Base-by-base conservation (phyloP, 1,140 invertebrate species). In the Drosophila tropicalis region DNA sequence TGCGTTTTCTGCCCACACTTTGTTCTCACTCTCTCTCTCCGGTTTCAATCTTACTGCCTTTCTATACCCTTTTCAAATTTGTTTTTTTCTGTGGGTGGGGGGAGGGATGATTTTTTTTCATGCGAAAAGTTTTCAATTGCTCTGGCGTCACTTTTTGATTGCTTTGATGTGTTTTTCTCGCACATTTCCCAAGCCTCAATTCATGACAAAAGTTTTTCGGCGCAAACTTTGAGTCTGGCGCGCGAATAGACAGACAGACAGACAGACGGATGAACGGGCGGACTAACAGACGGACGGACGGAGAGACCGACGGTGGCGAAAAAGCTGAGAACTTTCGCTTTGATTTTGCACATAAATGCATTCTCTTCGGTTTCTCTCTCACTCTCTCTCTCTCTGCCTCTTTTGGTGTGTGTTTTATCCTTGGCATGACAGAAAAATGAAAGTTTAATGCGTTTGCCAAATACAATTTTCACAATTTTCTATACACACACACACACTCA, bases 381-480 rank as follows among this genome's bases (percentile, higher is more conserved):
- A 17, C 44, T 61, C 5, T 56, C 60, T 61, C 5, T 19, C 12
- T 39, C 61, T 67, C 39, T 62, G 47, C 44, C 47, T 60, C 17
- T 63, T 19, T 34, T n/a, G 29, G 55, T 66, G 40, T 39, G 44
- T 55, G 61, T 62, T 57, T 85, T 85, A 83, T 90, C 77, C 76
- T 90, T 89, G 87, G 72, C 72, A 72, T 76, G 78, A 79, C 87
- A 81, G 79, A 91, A 91, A 91, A 91, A 90, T 91, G 90, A 90
- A 91, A 91, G 90, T 91, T 91, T 90, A 91, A 90, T 91, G 81
- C 83, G 76, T 91, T 90, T 85, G 78, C 82, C 90, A 91, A 91
- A 91, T 81, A 80, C 86, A 87, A 91, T 91, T 91, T 91, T 80
- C 80, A 69, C 73, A 81, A 79, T 76, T 78, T 87, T 73, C 64